These are phyloP conservation scores for Tyrannus savana DNA, from an alignment of 2,113 vertebrate species.

Conservation along the genomic window DNA sequence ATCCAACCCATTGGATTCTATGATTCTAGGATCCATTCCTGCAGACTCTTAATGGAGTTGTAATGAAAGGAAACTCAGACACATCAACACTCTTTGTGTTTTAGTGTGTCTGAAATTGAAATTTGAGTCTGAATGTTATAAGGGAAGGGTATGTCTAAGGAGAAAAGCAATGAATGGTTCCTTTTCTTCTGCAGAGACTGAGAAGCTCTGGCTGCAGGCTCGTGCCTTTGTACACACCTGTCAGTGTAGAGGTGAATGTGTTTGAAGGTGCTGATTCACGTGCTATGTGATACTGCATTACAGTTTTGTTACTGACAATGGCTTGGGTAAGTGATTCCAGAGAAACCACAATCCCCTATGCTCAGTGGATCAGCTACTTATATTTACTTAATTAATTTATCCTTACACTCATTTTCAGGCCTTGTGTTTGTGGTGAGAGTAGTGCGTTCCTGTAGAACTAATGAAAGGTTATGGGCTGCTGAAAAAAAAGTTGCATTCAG, in stretches of 20 bases:
- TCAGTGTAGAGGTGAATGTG: neutral
- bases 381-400: neutral
- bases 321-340: neutral
- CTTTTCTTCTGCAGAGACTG: neutral
- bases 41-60: neutral
- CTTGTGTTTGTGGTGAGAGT: neutral
- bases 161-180: neutral
- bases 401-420: neutral
- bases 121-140: neutral
- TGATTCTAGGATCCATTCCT: neutral
- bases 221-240: neutral
- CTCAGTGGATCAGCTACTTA: neutral
- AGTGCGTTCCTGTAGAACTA: neutral
- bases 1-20: too few relatives aligned
- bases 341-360: neutral
- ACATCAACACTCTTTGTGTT: neutral
- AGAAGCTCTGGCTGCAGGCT: neutral
- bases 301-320: neutral
- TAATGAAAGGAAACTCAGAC: neutral
- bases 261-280: conserved; percentile 14
- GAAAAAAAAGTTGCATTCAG: neutral
- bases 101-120: neutral
- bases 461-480: neutral
- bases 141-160: neutral
- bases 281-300: neutral